Evolutionary conservation across 2,113 vertebrate genomes (phyloP), one percentile per base, ranked within the genome.

Genomic region (Lophura nycthemera): DNA sequence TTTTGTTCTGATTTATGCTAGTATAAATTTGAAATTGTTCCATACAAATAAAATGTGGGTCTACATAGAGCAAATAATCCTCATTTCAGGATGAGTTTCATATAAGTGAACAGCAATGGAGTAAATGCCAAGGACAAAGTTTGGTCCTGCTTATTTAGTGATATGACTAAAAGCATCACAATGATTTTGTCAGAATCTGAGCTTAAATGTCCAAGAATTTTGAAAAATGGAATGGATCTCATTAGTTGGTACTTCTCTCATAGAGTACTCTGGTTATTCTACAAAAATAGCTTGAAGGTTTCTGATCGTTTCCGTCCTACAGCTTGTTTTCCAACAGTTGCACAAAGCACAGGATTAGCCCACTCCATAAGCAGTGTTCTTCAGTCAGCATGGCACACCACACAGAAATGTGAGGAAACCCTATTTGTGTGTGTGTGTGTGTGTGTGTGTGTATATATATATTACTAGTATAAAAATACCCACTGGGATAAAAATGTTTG

Each of bases 1-100:
- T 88, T 89, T 38, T 77, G 56, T 85, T 95, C 72, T 90, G 56
- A 91, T 83, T 92, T 91, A 88, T 83, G 76, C 75, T 88, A 40
- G 17, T 36, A 56, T 67, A 71, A 74, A 77, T 48, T 20, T 60
- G 29, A 66, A 64, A 80, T 94, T 7, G 4, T 77, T 95, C 29
- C 64, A 75, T 38, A 25, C 8, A 70, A 38, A 54, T 29, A 13
- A 78, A 61, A 72, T 38, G n/a, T 15, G 16, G 2, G 34, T 90
- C 30, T 59, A 56, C 11, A n/a, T 50, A 25, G 50, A 83, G 12
- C 8, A 83, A 64, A 88, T 88, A 57, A 5, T 40, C 14, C 15
- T 78, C 8, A 52, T 64, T 52, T 36, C 20, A 45, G 43, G 29
- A 13, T 61, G 29, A 36, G 36, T 64, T 92, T 82, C 50, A 14